Evolutionary conservation across 1,140 invertebrate species (phyloP).

Genomic region (Bactericera cockerelli): DNA sequence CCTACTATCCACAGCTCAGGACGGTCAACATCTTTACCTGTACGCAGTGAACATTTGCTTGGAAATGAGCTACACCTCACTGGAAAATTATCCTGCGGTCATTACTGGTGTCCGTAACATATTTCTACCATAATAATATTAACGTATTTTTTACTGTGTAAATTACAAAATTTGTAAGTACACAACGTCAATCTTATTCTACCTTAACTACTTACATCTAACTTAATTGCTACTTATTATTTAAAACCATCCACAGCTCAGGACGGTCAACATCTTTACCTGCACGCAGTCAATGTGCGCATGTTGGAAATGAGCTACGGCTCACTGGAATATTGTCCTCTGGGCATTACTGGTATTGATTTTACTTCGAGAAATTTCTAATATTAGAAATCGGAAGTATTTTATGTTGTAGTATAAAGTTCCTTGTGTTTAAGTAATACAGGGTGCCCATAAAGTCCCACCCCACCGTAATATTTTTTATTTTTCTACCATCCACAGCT

Average conservation of each 20-base stretch:
- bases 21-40: slow-evolving; percentile 85
- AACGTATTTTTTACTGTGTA: too few species aligned
- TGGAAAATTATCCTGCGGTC: slow-evolving; percentile 57
- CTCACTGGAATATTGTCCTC: slow-evolving; percentile 57
- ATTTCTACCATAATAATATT: too few species aligned
- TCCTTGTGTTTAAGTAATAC: too few species aligned
- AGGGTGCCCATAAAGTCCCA: too few species aligned
- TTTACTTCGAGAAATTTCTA: too few species aligned
- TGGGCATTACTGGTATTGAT: slow-evolving; percentile 50
- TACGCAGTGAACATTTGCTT: slow-evolving; percentile 79
- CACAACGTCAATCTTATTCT: too few species aligned
- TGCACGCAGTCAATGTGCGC: slow-evolving; percentile 78
- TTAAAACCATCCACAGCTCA: slow-evolving; percentile 45
- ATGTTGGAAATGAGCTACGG: slow-evolving; percentile 80
- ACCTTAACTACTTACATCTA: too few species aligned
- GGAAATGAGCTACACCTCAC: slow-evolving; percentile 62
- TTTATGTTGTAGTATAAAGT: too few species aligned
- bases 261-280: slow-evolving; percentile 83
- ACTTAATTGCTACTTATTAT: too few species aligned
- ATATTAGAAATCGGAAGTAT: too few species aligned
- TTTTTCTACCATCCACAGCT: slow-evolving; percentile 45
- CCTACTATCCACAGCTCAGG: slow-evolving; percentile 49
- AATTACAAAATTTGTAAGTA: too few species aligned
- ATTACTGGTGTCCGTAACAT: slow-evolving; percentile 50
- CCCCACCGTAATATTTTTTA: too few species aligned